Evolutionary conservation across 53 echinoderm and acorn worm species (phyloP).

Genomic region (Temnopleurus reevesii): DNA sequence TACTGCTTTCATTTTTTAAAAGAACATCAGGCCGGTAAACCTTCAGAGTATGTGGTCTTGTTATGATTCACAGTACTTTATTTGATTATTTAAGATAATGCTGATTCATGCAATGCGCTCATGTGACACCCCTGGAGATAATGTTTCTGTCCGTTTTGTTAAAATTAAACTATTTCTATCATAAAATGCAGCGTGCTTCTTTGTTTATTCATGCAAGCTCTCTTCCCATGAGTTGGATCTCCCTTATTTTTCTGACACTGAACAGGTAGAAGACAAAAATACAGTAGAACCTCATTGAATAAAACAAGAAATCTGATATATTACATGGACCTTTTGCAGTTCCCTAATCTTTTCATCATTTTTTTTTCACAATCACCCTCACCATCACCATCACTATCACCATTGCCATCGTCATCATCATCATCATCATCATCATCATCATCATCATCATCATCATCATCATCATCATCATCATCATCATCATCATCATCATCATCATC

Average conservation of each 20-base stretch:
- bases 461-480: neutral
- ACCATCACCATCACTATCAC: neutral
- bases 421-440: neutral
- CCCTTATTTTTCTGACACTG: too few relatives aligned
- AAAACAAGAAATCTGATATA: neutral
- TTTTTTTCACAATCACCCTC: too few relatives aligned
- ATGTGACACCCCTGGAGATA: neutral
- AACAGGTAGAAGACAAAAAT: too few relatives aligned
- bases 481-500: neutral
- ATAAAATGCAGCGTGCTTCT: too few relatives aligned
- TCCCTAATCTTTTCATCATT: neutral
- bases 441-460: neutral
- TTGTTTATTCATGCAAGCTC: too few relatives aligned
- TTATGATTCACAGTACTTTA: neutral
- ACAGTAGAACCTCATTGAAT: too few relatives aligned
- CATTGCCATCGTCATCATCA: neutral
- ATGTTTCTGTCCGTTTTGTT: neutral
- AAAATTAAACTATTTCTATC: neutral
- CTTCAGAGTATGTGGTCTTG: neutral
- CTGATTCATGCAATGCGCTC: neutral
- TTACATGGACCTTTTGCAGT: neutral
- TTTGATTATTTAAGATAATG: neutral
- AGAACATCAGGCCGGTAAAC: neutral
- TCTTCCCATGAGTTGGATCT: too few relatives aligned
- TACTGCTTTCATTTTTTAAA: neutral